Evolutionary conservation across 2,797 vertebrate genomes (phyloP).

Genomic region (Myotis vivesi): DNA sequence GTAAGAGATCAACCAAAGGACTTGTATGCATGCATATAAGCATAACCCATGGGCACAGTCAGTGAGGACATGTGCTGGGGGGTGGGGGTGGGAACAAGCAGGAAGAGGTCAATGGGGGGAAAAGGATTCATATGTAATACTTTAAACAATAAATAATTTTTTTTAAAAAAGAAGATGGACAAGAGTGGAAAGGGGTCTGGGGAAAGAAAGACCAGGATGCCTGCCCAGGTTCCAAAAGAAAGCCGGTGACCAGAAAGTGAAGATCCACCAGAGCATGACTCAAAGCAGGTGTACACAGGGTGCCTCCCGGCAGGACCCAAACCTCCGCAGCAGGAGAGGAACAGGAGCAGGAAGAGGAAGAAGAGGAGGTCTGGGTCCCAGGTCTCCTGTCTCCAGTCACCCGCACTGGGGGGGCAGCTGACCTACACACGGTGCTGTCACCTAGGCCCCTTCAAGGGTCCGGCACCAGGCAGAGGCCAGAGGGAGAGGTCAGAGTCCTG

Average conservation of each 20-base stretch:
- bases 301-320: background rate
- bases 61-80: too few species aligned
- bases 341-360: background rate
- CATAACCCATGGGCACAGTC: too few species aligned
- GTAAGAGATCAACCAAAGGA: too few species aligned
- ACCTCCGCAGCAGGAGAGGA: background rate
- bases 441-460: background rate
- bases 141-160: too few species aligned
- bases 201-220: background rate
- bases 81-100: rapidly evolving
- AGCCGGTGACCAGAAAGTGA: background rate
- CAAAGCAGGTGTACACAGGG: background rate
- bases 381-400: background rate
- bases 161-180: background rate
- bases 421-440: background rate
- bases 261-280: rapidly evolving
- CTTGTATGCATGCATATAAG: too few species aligned
- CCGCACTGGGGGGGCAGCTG: background rate
- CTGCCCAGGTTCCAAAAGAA: background rate
- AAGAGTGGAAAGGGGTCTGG: background rate
- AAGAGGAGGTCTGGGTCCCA: background rate
- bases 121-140: too few species aligned
- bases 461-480: background rate
- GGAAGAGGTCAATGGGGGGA: too few species aligned
- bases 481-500: background rate